phyloP scores from a whole-genome alignment of 1,140 invertebrate genomes.

The Papilio xuthus region DNA sequence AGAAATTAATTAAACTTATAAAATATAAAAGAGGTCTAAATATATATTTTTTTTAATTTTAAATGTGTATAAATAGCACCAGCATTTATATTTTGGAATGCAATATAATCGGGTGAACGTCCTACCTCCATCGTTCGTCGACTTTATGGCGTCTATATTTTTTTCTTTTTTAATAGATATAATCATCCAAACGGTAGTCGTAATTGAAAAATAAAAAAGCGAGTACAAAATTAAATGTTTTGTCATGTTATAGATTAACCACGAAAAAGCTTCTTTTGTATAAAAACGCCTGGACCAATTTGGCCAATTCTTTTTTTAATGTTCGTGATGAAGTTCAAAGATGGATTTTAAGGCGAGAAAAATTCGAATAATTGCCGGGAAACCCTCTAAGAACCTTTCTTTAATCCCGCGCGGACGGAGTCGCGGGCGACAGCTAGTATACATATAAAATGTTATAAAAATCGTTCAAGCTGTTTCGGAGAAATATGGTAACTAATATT shows the following conservation, averaged over 20 bases:
- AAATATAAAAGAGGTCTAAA: background rate
- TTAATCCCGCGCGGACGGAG: no score
- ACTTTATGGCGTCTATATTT: background rate
- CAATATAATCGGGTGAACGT: background rate
- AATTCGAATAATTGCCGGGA: no score
- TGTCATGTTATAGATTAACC: no score
- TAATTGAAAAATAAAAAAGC: constrained; percentile 1
- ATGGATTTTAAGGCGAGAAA: no score
- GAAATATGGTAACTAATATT: no score
- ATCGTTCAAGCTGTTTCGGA: no score
- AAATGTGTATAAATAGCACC: background rate
- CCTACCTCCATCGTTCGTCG: background rate
- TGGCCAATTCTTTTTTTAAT: no score
- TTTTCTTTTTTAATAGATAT: background rate
- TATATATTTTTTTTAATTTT: background rate
- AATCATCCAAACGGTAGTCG: background rate
- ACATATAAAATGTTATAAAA: no score
- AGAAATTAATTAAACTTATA: background rate
- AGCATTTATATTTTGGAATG: background rate
- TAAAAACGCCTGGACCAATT: no score
- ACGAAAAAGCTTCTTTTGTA: background rate
- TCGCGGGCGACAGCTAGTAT: no score
- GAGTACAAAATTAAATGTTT: background rate
- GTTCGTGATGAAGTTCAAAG: no score
- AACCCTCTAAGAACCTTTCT: no score